A percentile compares a stretch with the other conserved stretches of the same genome.
phyloP scores from a whole-genome alignment of 1,140 invertebrate genomes.

The Ridgeia piscesae region DNA sequence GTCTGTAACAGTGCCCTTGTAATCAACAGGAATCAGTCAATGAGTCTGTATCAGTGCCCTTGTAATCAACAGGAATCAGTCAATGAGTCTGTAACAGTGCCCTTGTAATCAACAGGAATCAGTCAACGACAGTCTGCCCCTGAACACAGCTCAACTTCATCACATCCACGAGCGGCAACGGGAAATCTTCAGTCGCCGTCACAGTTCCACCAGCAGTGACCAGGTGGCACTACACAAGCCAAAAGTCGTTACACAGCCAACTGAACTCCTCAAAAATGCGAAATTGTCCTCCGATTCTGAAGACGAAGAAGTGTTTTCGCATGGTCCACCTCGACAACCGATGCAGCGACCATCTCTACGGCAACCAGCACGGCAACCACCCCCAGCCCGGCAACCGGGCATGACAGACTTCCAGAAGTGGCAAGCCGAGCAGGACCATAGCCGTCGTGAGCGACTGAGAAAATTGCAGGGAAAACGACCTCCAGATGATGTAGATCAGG shows the following conservation, averaged over 20 bases:
- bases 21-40: no score
- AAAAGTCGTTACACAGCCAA: background rate
- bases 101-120: background rate
- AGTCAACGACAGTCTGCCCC: background rate
- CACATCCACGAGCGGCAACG: background rate
- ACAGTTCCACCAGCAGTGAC: background rate
- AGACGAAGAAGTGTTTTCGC: background rate
- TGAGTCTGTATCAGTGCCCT: background rate
- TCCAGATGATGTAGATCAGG: background rate
- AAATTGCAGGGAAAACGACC: background rate
- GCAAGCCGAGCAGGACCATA: background rate
- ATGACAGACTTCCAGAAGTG: slow-evolving; percentile 10
- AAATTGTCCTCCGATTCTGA: background rate
- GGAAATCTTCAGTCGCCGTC: background rate
- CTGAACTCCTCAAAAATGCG: background rate
- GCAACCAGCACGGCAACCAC: background rate
- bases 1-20: no score
- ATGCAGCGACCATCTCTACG: background rate
- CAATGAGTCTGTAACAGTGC: background rate
- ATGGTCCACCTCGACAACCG: background rate
- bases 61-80: background rate
- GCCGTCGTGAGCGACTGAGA: background rate
- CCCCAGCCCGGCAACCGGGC: background rate
- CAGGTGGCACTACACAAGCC: background rate
- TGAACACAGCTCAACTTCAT: background rate